phyloP scores from a whole-genome alignment of 2,797 vertebrate species.

The Cephalopachus bancanus region DNA sequence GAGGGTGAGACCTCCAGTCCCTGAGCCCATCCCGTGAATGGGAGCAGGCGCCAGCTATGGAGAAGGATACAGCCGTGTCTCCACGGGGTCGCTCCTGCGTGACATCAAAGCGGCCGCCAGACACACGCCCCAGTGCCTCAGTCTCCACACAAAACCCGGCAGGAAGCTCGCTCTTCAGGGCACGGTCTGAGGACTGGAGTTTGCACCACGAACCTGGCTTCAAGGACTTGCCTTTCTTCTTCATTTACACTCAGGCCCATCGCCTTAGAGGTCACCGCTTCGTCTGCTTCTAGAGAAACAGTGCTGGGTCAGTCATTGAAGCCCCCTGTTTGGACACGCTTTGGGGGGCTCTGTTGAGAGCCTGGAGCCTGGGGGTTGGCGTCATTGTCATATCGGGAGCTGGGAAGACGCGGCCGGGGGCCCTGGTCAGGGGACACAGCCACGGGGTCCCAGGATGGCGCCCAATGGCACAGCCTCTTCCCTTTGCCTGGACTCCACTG shows the following conservation, averaged over 20 bases:
- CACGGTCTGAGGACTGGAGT: neutral
- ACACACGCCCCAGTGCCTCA: neutral
- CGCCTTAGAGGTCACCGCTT: neutral
- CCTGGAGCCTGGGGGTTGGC: neutral
- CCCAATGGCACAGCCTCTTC: conserved; percentile 4
- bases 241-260: neutral
- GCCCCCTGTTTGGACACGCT: neutral
- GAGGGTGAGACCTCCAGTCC: too few species aligned
- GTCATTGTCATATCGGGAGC: neutral
- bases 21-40: neutral
- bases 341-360: neutral
- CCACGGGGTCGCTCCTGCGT: neutral
- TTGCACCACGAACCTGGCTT: neutral
- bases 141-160: neutral
- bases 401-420: neutral
- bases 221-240: neutral
- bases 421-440: neutral
- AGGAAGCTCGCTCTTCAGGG: neutral
- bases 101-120: conserved; percentile 24
- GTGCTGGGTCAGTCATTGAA: neutral
- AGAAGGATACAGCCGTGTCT: neutral
- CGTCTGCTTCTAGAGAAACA: conserved; percentile 24
- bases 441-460: conserved; percentile 46
- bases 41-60: neutral
- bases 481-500: neutral